Base-by-base conservation (phyloP, 2,888 invertebrate genomes). In the Napeogenes inachia region DNA sequence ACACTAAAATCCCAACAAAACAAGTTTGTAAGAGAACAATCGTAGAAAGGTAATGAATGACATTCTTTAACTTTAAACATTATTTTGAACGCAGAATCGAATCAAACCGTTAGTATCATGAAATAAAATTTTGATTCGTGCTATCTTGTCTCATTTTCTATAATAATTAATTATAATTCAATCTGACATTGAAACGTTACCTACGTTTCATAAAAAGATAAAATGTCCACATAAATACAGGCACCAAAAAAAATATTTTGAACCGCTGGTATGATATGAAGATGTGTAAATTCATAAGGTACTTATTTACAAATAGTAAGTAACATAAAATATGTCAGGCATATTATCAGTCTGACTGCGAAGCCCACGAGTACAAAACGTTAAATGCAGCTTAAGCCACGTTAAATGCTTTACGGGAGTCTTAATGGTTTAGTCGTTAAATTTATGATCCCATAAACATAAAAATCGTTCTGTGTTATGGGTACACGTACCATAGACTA, bases 31-130 rank as follows among this genome's bases (percentile, higher is more conserved):
- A 61, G 55, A 54, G 57, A 61, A 59, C 57, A 54, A 21, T 60
- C 45, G 54, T 56, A 53, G 59, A 56, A 58, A 67, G 63, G 64
- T 66, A 68, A 63, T 58, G 56, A 68, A 63, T 58, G 56, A 56
- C 58, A 61, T 62, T 70, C 64, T 68, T 68, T 66, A 63, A 63
- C 61, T 62, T 38, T 35, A 63, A 65, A 62, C 60, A 67, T 66
- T 68, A 68, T 67, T 70, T 10, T 64, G 54, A 50, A 62, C 54
- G 56, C 61, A 57, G 57, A 60, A 67, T 60, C 54, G 61, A 61
- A 75, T 79, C 78, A 71, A 75, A 73, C 62, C 38, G 56, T 32
- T 10, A 13, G 64, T 45, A 54, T 30, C 13, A 64, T 61, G 55
- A 58, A 60, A 66, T 42, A 10, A 42, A 10, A 10, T 42, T 42